Conservation (phyloP, 1,140 invertebrate species). For the Drosophila nigrodunni region DNA sequence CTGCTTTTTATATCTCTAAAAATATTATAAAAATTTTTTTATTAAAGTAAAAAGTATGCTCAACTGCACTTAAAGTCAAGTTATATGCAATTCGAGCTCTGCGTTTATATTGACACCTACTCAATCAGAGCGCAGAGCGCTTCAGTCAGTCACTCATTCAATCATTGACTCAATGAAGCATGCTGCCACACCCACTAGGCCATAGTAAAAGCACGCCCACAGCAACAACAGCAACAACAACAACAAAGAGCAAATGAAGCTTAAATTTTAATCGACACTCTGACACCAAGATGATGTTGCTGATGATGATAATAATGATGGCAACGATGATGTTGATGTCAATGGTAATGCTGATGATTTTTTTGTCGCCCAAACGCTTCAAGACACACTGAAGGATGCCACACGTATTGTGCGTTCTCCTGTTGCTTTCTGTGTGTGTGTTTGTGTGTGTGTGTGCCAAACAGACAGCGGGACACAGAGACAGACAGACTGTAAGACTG, state of each 20-base stretch:
- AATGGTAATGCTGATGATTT: conserved; percentile 75
- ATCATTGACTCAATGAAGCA: conserved; percentile 35
- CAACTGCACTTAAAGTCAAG: too few relatives aligned
- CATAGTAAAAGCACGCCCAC: conserved; percentile 26
- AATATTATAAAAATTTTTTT: too few relatives aligned
- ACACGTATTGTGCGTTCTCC: conserved; percentile 22
- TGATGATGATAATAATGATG: too few relatives aligned
- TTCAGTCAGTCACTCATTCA: conserved; percentile 10
- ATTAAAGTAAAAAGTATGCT: too few relatives aligned
- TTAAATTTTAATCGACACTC: conserved; percentile 83
- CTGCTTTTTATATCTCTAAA: too few relatives aligned
- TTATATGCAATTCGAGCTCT: background rate
- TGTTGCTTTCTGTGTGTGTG: conserved; percentile 26
- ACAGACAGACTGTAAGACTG: conserved; percentile 35
- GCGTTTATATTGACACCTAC: conserved; percentile 70
- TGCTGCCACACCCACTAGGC: conserved; percentile 24
- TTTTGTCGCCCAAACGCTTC: conserved; percentile 35
- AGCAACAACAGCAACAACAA: background rate
- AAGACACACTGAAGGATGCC: conserved; percentile 20
- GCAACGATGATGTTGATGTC: too few relatives aligned
- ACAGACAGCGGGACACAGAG: conserved; percentile 24
- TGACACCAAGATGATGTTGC: conserved; percentile 51
- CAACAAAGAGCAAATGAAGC: conserved; percentile 77
- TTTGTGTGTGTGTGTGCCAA: background rate
- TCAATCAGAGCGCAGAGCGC: conserved; percentile 56